Base-by-base conservation (phyloP, 2,113 vertebrate species). In the Hiodon alosoides region DNA sequence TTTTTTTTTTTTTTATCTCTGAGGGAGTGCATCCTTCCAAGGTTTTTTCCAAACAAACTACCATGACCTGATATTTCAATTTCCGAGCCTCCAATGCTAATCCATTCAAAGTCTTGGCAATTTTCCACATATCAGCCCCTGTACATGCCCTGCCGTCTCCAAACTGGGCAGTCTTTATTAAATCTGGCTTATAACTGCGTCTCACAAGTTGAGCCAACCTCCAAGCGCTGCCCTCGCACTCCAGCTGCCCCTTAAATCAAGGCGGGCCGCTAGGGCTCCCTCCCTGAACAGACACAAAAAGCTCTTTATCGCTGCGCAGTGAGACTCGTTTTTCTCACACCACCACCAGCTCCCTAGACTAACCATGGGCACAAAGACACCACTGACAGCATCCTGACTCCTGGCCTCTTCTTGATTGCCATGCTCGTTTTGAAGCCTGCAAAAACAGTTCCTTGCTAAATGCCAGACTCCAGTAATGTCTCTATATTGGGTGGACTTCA, bases 311-410 rank as follows among this genome's bases (percentile, higher is more conserved):
- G 31, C 31, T 31, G 31, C 2, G 31, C 13, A 64, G 17, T n/a
- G 47, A 53, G 60, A 46, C 16, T n/a, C 4, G 11, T 53, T 64
- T 75, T 13, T 75, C 8, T 47, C 50, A 46, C 65, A 59, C 65
- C 53, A 58, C 66, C 46, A 52, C 64, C 64, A 50, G 73, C 13
- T 17, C 48, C 31, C 55, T 17, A 75, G 74, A 69, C 4, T 6
- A 3, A 58, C 57, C 10, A 5, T 16, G 48, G 61, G 72, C 72
- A 76, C 62, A 69, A 73, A 77, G 64, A 54, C 59, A 66, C 73
- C 61, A 48, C 57, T 62, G 62, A 66, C 61, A 70, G 11, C 50
- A 46, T 62, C 55, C 61, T 47, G 14, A 64, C 55, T 55, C 17
- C 4, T 46, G 79, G 72, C 69, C 77, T 77, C 59, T 70, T 48